Evolutionary conservation across 2,888 invertebrate genomes (phyloP).

Genomic region (Hirtodrosophila alboralis): DNA sequence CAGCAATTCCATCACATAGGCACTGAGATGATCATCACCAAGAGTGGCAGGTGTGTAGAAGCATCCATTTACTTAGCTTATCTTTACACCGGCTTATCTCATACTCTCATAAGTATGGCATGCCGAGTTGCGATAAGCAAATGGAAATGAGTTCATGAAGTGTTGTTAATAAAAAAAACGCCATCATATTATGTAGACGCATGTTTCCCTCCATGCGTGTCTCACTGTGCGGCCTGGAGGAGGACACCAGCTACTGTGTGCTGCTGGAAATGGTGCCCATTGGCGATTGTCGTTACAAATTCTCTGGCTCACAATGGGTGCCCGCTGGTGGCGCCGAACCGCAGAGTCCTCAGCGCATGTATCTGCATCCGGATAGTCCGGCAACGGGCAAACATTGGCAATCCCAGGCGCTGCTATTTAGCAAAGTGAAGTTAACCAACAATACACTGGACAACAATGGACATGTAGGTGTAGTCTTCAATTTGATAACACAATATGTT

Average conservation of each 20-base stretch:
- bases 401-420: constrained; percentile 90
- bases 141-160: constrained; percentile 26
- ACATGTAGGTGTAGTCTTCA: constrained; percentile 86
- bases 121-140: constrained; percentile 53
- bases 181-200: constrained; percentile 87
- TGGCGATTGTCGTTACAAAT: constrained; percentile 91
- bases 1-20: constrained; percentile 88
- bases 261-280: constrained; percentile 91
- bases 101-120: constrained; percentile 30
- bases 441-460: constrained; percentile 91
- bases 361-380: constrained; percentile 94
- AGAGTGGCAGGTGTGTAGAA: constrained; percentile 88
- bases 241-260: constrained; percentile 91
- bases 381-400: constrained; percentile 94
- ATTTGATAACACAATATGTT: background rate
- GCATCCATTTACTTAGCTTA: constrained; percentile 34
- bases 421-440: constrained; percentile 94
- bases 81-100: constrained; percentile 39
- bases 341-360: constrained; percentile 90
- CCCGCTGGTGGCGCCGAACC: constrained; percentile 93
- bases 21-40: constrained; percentile 93
- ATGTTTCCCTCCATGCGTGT: constrained; percentile 96
- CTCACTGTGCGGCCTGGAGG: constrained; percentile 90
- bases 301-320: constrained; percentile 92
- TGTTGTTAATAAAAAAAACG: constrained; percentile 35